phyloP scores from a whole-genome alignment of 2,888 invertebrate species.

The Drosophila seclusa region DNA sequence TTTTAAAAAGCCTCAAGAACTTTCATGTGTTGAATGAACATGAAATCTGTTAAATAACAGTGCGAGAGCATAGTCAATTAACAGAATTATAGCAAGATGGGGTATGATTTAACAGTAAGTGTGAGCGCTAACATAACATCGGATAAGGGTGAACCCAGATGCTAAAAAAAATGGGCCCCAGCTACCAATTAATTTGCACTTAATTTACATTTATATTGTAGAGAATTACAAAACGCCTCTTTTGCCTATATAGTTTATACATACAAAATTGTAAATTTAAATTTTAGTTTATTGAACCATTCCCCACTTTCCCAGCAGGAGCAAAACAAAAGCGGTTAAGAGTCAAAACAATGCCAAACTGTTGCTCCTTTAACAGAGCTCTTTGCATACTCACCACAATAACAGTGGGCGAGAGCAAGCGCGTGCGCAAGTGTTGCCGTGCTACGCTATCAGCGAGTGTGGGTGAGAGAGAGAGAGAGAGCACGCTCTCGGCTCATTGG shows the following conservation, averaged over 20 bases:
- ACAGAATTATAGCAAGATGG: constrained; percentile 66
- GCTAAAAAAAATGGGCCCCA: rapidly evolving
- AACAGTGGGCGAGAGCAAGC: constrained; percentile 47
- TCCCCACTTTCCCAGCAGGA: neutral
- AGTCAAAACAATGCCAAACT: constrained; percentile 59
- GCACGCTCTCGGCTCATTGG: constrained; percentile 52
- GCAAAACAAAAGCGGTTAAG: neutral
- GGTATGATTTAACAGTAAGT: constrained; percentile 22
- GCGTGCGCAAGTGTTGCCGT: constrained; percentile 52
- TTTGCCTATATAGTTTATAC: neutral
- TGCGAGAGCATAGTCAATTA: neutral
- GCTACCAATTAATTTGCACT: neutral
- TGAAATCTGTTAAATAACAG: constrained; percentile 1
- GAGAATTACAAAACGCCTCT: neutral
- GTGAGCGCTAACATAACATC: constrained; percentile 33
- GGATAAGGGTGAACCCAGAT: constrained; percentile 53
- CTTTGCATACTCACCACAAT: constrained; percentile 38
- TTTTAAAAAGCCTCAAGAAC: neutral
- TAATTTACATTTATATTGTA: neutral
- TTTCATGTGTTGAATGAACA: neutral
- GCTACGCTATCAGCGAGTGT: constrained; percentile 41
- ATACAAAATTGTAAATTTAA: neutral
- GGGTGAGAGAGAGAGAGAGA: constrained; percentile 8
- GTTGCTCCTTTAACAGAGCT: constrained; percentile 56
- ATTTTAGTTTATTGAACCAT: neutral